phyloP scores from a whole-genome alignment of 2,888 invertebrate genomes.

The Thera obeliscata region DNA sequence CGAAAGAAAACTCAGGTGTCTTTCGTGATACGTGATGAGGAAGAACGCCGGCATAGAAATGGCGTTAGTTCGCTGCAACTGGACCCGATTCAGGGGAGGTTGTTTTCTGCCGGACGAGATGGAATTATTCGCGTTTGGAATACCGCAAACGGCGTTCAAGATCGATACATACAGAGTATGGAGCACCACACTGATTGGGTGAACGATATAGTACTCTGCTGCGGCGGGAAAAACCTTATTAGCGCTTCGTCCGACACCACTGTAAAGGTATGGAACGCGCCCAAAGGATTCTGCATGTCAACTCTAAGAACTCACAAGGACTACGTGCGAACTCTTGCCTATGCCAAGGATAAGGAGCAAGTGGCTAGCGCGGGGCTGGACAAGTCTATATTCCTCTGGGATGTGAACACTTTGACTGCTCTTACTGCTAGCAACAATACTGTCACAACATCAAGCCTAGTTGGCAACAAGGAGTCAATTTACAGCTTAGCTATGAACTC shows the following conservation, averaged over 20 bases:
- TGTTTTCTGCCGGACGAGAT: slow-evolving; percentile 98
- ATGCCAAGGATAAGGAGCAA: slow-evolving; percentile 98
- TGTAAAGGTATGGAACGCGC: slow-evolving; percentile 99
- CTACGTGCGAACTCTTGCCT: slow-evolving; percentile 98
- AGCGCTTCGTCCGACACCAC: slow-evolving; percentile 99
- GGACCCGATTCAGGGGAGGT: slow-evolving; percentile 92
- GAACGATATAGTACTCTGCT: slow-evolving; percentile 99
- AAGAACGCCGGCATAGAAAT: slow-evolving; percentile 96
- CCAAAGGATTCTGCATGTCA: slow-evolving; percentile 99
- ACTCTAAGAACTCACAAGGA: slow-evolving; percentile 99
- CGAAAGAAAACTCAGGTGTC: slow-evolving; percentile 92
- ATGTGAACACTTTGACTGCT: slow-evolving; percentile 98
- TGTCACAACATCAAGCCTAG: slow-evolving; percentile 98
- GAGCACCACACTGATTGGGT: slow-evolving; percentile 99
- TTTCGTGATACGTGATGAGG: slow-evolving; percentile 98
- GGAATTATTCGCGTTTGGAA: slow-evolving; percentile 98
- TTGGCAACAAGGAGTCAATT: slow-evolving; percentile 98
- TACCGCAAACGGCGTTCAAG: slow-evolving; percentile 83
- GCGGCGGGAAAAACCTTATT: slow-evolving; percentile 98
- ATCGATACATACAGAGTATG: slow-evolving; percentile 95
- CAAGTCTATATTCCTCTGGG: slow-evolving; percentile 98
- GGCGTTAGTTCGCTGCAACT: slow-evolving; percentile 98
- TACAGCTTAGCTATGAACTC: slow-evolving; percentile 99
- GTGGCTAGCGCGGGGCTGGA: slow-evolving; percentile 99
- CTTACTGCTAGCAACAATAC: slow-evolving; percentile 99